These are phyloP conservation scores for Eueides isabella DNA, from an alignment of 1,140 invertebrate genomes.

Conservation along the genomic window DNA sequence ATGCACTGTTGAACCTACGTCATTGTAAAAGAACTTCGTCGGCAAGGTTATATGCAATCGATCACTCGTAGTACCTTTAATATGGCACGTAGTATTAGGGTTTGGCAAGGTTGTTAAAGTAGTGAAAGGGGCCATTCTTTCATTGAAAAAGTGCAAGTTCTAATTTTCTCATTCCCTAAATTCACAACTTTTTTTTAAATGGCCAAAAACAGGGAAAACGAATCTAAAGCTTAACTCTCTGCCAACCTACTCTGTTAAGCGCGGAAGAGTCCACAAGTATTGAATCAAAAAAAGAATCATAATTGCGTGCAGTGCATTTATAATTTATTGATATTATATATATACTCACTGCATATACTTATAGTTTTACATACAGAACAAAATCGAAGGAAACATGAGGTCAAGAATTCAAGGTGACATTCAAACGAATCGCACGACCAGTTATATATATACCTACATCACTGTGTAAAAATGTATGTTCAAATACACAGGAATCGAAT, in stretches of 20 bases:
- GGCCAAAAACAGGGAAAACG: no score
- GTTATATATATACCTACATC: conserved; percentile 26
- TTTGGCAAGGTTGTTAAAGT: conserved; percentile 30
- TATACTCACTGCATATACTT: conserved; percentile 13
- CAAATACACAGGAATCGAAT: conserved; percentile 15
- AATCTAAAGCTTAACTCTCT: no score
- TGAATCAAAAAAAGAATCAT: neutral
- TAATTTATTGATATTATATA: neutral
- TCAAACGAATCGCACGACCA: conserved; percentile 36
- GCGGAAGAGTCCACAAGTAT: neutral
- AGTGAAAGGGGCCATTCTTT: conserved; percentile 27
- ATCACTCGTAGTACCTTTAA: conserved; percentile 30
- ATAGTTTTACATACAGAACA: conserved; percentile 16
- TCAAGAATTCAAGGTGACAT: conserved; percentile 40
- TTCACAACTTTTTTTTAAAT: neutral
- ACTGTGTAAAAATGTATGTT: conserved; percentile 14
- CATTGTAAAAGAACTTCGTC: conserved; percentile 35
- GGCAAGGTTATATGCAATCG: conserved; percentile 39
- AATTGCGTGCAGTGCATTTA: neutral
- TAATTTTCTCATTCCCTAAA: neutral
- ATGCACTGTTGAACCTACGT: conserved; percentile 34
- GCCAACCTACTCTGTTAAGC: neutral
- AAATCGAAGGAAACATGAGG: conserved; percentile 38
- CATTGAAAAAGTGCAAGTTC: neutral
- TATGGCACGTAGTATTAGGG: conserved; percentile 33